Evolutionary conservation across 2,888 invertebrate species (phyloP), one percentile per base, ranked within the genome.

Genomic region (Ornithoptera alexandrae): DNA sequence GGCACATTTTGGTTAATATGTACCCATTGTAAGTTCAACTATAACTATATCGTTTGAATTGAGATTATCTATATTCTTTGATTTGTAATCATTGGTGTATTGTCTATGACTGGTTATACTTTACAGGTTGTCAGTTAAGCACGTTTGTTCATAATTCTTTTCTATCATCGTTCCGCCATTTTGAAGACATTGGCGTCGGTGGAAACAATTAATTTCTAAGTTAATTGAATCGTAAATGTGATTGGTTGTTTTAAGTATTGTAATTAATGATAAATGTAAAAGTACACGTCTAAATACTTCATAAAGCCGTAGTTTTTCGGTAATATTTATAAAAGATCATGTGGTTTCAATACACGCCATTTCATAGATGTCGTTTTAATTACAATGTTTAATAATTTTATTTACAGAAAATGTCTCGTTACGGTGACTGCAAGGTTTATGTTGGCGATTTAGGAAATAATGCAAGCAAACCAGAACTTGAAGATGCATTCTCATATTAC

Each of bases 361-460:
- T 42, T 61, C 24, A 39, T 63, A 65, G 58, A 50, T 59, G 59
- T 66, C 22, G 42, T 62, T n/a, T 65, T 65, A n/a, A 53, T 30
- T 70, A 39, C 30, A 61, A 7, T 62, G 36, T 66, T 36, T 42
- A 20, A 53, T n/a, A 65, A 67, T 72, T 68, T 66, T 50, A 62
- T 58, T 68, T 65, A 46, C 74, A 68, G 70, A 89, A 89, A 84
- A 96, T 96, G 95, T 96, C 96, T 75, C 94, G 96, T 71, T 95
- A 96, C 83, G 95, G 96, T 75, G 98, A 98, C 90, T 97, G 98
- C 83, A 98, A 98, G 90, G 97, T 98, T 62, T 99, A 98, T 88
- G 98, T 99, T 36, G 99, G 98, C 67, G 98, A 98, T 92, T 94
- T 99, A 82, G 98, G 98, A 62, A 96, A 95, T 81, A 96, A 95